Evolutionary conservation across 2,797 vertebrate species (phyloP), one percentile per base, ranked within the genome.

Genomic region (Discoglossus pictus): DNA sequence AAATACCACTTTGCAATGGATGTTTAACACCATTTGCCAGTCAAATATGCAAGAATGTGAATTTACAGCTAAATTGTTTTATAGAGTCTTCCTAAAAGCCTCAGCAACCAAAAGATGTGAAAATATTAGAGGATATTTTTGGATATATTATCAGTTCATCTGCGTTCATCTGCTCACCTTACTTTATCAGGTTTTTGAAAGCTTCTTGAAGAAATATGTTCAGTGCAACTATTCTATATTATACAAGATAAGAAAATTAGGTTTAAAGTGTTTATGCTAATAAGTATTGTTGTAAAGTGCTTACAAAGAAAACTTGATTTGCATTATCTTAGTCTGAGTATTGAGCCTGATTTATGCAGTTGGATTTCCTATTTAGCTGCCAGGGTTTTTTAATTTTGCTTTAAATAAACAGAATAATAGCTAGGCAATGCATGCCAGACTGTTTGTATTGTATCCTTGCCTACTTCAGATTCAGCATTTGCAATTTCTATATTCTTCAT

Each of bases 201-300:
- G n/a, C n/a, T n/a, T n/a, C n/a, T n/a, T n/a, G n/a, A n/a, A n/a
- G n/a, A n/a, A n/a, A n/a, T n/a, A n/a, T n/a, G n/a, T n/a, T n/a
- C n/a, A n/a, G n/a, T 31, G 8, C 27, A 31, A 8, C 27, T 31
- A 31, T 31, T 31, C 8, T 34, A 46, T 21, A 34, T 31, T 60
- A 42, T 34, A 13, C 16, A n/a, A n/a, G n/a, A n/a, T n/a, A n/a
- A n/a, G n/a, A 52, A 12, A 39, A 25, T 3, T 18, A 35, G 5
- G n/a, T 9, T 20, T 21, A 21, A 4, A 63, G 36, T 21, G 48
- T 63, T 52, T 63, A 53, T 53, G 61, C 34, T 52, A 63, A 63
- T 63, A 21, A n/a, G 48, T 53, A 31, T 38, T 63, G 35, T 52
- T 25, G 46, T 27, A 51, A 63, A 25, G 5, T 21, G n/a, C 23